Conservation (phyloP, 2,888 invertebrate species). For the Spatulosminthurus flaviceps region DNA sequence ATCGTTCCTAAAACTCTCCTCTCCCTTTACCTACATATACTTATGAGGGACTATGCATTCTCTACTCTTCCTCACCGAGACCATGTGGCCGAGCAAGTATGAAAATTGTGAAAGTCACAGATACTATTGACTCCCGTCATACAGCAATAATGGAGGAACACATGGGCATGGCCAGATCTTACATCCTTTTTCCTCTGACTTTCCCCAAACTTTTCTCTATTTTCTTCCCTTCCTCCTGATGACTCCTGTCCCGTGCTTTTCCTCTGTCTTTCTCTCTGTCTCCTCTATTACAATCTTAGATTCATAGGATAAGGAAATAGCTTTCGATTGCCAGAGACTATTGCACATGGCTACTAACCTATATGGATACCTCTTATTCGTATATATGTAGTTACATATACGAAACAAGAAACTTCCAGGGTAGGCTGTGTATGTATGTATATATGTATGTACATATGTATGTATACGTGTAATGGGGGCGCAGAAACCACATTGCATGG, state of each 20-base stretch:
- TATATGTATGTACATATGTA: too few species aligned
- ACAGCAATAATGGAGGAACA: not conserved
- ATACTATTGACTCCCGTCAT: not conserved
- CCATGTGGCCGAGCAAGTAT: not conserved
- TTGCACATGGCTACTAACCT: too few species aligned
- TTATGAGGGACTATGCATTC: not conserved
- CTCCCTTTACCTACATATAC: not conserved
- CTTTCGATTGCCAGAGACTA: not conserved
- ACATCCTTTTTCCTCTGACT: not conserved
- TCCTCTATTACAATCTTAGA: constrained; percentile 9
- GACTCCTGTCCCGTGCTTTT: not conserved
- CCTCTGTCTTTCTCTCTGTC: not conserved
- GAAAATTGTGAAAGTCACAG: not conserved
- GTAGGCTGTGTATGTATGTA: too few species aligned
- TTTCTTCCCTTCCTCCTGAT: not conserved
- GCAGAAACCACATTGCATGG: too few species aligned
- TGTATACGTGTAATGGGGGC: too few species aligned
- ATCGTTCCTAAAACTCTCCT: constrained; percentile 35
- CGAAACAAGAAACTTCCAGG: too few species aligned
- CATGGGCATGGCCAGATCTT: too few species aligned
- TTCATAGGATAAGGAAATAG: constrained; percentile 8
- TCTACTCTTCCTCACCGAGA: not conserved
- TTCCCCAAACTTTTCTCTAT: not conserved
- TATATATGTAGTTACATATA: too few species aligned
- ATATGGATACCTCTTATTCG: too few species aligned